Conservation (phyloP, 2,113 vertebrate species). For the Asarcornis scutulata region DNA sequence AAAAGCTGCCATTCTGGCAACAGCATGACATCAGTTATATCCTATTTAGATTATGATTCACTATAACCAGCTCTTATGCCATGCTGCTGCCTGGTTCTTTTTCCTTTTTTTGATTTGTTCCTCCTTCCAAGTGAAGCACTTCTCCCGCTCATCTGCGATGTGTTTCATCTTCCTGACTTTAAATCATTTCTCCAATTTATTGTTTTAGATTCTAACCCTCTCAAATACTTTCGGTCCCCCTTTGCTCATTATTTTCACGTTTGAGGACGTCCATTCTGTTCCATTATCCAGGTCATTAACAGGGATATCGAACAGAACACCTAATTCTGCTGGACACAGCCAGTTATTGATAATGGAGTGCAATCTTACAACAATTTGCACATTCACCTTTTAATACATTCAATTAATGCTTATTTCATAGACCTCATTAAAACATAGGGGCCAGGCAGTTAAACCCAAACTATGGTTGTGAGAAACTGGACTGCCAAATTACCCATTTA, state of each 20-base stretch:
- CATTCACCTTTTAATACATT: neutral
- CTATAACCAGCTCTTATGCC: neutral
- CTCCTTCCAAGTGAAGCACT: neutral
- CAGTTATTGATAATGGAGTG: neutral
- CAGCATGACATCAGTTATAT: neutral
- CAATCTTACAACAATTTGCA: neutral
- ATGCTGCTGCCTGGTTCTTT: neutral
- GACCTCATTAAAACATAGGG: neutral
- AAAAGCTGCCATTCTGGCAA: neutral
- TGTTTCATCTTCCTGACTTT: accelerated
- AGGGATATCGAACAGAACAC: neutral
- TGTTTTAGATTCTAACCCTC: neutral
- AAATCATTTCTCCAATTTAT: neutral
- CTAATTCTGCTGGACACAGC: neutral
- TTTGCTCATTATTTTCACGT: neutral
- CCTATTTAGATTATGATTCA: neutral
- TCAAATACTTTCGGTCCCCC: neutral
- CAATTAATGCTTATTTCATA: neutral
- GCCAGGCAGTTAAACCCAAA: neutral
- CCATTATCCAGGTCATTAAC: neutral
- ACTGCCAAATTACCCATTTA: neutral
- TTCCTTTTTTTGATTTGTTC: neutral
- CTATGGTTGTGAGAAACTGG: neutral
- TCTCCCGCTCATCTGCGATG: neutral
- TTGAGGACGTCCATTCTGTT: neutral